Conservation (phyloP, 1,140 invertebrate species). For the Chlorops oryzae region DNA sequence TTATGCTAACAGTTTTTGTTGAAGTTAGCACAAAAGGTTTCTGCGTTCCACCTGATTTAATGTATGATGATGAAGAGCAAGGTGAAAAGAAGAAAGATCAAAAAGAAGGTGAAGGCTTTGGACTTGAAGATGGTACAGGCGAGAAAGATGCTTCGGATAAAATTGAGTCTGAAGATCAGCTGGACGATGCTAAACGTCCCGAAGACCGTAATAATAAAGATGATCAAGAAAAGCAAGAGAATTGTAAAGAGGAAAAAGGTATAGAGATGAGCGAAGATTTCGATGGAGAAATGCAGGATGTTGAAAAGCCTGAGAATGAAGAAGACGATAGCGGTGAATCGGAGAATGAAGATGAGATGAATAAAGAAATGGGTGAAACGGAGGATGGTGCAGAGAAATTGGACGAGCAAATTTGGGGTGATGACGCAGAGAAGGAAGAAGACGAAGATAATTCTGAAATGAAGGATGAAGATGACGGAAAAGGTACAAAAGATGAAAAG, state of each 20-base stretch:
- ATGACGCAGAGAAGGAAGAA: conserved; percentile 65
- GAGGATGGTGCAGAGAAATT: conserved; percentile 74
- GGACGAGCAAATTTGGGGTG: conserved; percentile 84
- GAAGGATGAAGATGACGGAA: conserved; percentile 59
- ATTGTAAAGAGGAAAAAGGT: conserved; percentile 86
- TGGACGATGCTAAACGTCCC: conserved; percentile 78
- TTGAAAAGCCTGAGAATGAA: conserved; percentile 60
- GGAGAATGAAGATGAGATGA: conserved; percentile 69
- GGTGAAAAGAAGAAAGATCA: conserved; percentile 54
- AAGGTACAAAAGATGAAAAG: conserved; percentile 66
- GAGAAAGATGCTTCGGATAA: conserved; percentile 92
- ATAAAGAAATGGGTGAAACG: conserved; percentile 94
- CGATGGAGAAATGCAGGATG: conserved; percentile 71
- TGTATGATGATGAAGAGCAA: conserved; percentile 62
- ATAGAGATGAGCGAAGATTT: conserved; percentile 47
- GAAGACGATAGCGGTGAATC: conserved; percentile 60
- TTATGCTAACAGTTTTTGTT: conserved; percentile 77
- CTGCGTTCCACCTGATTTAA: conserved; percentile 79
- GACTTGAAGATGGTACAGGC: conserved; percentile 88
- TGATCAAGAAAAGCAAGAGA: conserved; percentile 59
- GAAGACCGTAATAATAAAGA: conserved; percentile 57
- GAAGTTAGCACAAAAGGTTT: conserved; percentile 87
- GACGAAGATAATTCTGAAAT: conserved; percentile 56
- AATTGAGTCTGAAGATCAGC: conserved; percentile 69
- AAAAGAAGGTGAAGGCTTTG: conserved; percentile 63